Evolutionary conservation across 2,888 invertebrate genomes (phyloP).

Genomic region (Spatulosminthurus flaviceps): DNA sequence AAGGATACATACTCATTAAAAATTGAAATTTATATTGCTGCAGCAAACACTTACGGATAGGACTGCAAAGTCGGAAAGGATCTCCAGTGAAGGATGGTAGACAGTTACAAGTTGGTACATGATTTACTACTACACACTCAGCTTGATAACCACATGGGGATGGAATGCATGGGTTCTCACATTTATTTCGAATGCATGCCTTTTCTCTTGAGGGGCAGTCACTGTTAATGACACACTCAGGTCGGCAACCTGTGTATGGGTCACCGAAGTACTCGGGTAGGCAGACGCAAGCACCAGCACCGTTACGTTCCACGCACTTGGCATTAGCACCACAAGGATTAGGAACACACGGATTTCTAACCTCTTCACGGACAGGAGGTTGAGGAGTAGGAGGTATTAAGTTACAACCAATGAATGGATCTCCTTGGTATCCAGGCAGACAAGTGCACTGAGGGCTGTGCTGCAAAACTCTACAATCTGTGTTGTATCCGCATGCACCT

Average conservation of each 20-base stretch:
- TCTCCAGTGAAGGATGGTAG: conserved; percentile 76
- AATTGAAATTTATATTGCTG: not conserved
- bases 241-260: conserved; percentile 69
- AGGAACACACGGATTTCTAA: conserved; percentile 58
- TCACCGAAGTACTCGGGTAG: conserved; percentile 76
- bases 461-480: conserved; percentile 64
- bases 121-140: conserved; percentile 80
- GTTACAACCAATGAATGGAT: conserved; percentile 84
- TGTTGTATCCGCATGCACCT: conserved; percentile 67
- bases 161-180: conserved; percentile 71
- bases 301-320: conserved; percentile 55
- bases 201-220: conserved; percentile 64
- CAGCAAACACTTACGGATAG: conserved; percentile 40
- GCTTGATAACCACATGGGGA: conserved; percentile 77
- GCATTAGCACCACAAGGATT: conserved; percentile 59
- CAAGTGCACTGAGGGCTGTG: conserved; percentile 74
- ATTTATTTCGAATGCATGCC: conserved; percentile 65
- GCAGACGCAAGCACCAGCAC: conserved; percentile 79
- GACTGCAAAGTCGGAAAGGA: conserved; percentile 78
- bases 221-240: conserved; percentile 71
- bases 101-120: conserved; percentile 76
- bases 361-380: conserved; percentile 67
- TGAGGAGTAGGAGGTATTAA: conserved; percentile 64
- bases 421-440: conserved; percentile 79
- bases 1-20: no score